These are phyloP conservation scores for Xenentodon cancila DNA, from an alignment of 2,797 vertebrate species.

Conservation along the genomic window DNA sequence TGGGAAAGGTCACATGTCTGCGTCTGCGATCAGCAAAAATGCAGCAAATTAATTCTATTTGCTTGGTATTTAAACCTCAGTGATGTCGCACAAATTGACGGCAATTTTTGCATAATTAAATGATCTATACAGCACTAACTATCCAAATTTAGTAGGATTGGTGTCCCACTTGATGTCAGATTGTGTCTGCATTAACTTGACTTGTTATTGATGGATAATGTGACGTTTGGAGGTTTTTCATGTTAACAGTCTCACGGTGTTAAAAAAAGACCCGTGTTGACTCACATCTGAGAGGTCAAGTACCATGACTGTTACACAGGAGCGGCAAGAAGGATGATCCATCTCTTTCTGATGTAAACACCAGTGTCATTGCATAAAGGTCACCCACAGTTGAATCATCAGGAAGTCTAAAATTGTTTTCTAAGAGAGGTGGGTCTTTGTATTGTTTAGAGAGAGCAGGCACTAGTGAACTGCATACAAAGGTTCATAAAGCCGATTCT, in stretches of 20 bases:
- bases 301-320: conserved; percentile 54
- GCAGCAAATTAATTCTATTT: not conserved
- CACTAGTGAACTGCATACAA: conserved; percentile 16
- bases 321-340: conserved; percentile 37
- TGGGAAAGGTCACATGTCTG: not conserved
- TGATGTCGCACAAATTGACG: not conserved
- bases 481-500: conserved; percentile 8
- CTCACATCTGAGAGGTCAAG: conserved; percentile 60
- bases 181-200: too few species aligned
- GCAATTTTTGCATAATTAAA: too few species aligned
- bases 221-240: conserved; percentile 19
- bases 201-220: too few species aligned
- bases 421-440: conserved; percentile 22
- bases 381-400: conserved; percentile 47
- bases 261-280: conserved; percentile 33
- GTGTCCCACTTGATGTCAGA: conserved; percentile 1
- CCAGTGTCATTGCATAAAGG: conserved; percentile 52
- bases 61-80: not conserved
- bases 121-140: too few species aligned
- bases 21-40: not conserved
- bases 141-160: too few species aligned
- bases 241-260: conserved; percentile 39
- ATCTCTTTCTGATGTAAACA: conserved; percentile 36
- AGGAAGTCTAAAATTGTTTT: conserved; percentile 36
- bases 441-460: conserved; percentile 13